These are phyloP conservation scores for Cladorhizidae sp. DNA, from an alignment of 37 sponge, comb jelly and placozoan species.

Conservation along the genomic window DNA sequence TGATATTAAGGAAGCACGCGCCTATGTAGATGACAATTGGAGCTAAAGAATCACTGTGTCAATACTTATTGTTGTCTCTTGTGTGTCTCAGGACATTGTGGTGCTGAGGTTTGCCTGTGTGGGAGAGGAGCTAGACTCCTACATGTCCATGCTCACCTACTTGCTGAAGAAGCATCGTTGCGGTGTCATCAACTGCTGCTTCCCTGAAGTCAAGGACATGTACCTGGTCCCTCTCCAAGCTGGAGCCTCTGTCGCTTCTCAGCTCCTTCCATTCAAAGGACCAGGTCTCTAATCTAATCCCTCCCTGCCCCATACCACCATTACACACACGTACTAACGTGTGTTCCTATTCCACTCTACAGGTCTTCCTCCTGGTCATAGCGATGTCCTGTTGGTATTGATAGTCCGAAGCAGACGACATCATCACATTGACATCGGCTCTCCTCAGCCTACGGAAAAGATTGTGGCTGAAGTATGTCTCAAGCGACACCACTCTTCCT, in stretches of 20 bases:
- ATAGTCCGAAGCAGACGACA: slow-evolving; percentile 41
- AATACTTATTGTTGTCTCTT: no score
- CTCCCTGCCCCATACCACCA: no score
- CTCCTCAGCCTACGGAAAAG: background rate
- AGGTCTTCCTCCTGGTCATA: slow-evolving; percentile 45
- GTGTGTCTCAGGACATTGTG: slow-evolving; percentile 37
- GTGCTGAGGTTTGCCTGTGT: slow-evolving; percentile 61
- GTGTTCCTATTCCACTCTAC: slow-evolving; percentile 10
- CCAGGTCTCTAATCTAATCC: slow-evolving; percentile 14
- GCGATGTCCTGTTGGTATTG: slow-evolving; percentile 50
- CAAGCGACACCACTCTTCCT: slow-evolving; percentile 28
- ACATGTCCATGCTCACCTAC: slow-evolving; percentile 68
- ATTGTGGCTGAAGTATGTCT: background rate
- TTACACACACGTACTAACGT: background rate
- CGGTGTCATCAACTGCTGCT: slow-evolving; percentile 43
- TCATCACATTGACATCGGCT: background rate
- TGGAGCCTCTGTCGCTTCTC: slow-evolving; percentile 24
- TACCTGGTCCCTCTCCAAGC: slow-evolving; percentile 67
- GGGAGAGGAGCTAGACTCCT: slow-evolving; percentile 48
- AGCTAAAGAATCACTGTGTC: no score
- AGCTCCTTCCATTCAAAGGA: slow-evolving; percentile 38
- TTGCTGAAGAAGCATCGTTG: slow-evolving; percentile 66
- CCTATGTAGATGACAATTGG: no score
- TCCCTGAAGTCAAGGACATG: slow-evolving; percentile 71
- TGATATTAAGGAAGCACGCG: no score